Evolutionary conservation across 2,797 vertebrate species (phyloP).

Genomic region (Tokudaia tokunoshimensis): DNA sequence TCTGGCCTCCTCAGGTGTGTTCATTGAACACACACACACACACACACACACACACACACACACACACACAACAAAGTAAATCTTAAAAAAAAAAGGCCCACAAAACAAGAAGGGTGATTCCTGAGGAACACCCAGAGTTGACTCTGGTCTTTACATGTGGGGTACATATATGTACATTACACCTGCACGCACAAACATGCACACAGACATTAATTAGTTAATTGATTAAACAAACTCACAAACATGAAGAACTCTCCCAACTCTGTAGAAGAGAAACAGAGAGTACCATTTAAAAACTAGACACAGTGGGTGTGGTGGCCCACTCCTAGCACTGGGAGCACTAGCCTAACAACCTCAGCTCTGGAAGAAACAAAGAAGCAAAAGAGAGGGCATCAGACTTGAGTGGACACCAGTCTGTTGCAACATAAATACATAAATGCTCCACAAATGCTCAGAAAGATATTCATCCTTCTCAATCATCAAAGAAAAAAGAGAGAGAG

Average conservation of each 20-base stretch:
- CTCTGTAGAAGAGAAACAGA: neutral
- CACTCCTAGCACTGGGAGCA: neutral
- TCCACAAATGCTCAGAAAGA: neutral
- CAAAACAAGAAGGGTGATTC: neutral
- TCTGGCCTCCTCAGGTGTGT: neutral
- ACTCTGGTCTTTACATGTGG: neutral
- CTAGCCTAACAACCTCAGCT: neutral
- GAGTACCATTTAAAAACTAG: neutral
- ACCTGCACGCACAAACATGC: neutral
- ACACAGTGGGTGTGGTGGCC: no score
- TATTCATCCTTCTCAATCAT: neutral
- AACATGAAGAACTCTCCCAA: neutral
- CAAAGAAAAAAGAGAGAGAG: neutral
- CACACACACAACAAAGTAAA: neutral
- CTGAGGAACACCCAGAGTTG: neutral
- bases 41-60: neutral
- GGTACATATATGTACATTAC: neutral
- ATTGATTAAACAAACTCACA: neutral
- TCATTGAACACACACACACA: neutral
- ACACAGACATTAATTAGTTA: neutral
- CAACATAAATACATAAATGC: no score
- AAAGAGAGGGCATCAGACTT: neutral
- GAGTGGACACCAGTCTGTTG: neutral
- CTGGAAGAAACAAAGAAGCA: neutral
- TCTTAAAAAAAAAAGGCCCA: neutral